Conservation (phyloP, 2,797 vertebrate species). For the Galaxias olidus region DNA sequence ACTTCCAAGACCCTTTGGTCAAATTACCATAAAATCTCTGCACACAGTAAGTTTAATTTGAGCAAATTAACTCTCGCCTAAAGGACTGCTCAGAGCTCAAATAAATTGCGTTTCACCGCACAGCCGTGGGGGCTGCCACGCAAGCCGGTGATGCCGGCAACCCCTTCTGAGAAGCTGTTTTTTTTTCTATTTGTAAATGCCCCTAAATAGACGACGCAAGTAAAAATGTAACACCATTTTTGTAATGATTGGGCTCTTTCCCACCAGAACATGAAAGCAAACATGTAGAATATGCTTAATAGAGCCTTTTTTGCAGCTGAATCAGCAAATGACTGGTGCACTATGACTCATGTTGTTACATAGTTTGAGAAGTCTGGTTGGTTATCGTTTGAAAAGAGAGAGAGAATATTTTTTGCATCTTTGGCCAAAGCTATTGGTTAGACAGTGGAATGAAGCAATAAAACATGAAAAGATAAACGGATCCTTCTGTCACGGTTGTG, state of each 20-base stretch:
- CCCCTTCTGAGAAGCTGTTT: slow-evolving; percentile 56
- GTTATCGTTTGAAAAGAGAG: slow-evolving; percentile 39
- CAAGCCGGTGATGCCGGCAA: slow-evolving; percentile 40
- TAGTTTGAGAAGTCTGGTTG: slow-evolving; percentile 31
- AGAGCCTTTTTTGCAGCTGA: slow-evolving; percentile 22
- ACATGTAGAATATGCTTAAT: slow-evolving; percentile 41
- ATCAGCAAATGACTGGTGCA: slow-evolving; percentile 43
- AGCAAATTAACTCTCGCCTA: slow-evolving; percentile 78
- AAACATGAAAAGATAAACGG: slow-evolving; percentile 18
- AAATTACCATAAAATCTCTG: slow-evolving; percentile 77
- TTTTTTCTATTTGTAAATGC: slow-evolving; percentile 66
- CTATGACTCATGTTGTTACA: slow-evolving; percentile 33
- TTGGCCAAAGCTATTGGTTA: slow-evolving; percentile 19
- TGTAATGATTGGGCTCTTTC: slow-evolving; percentile 60
- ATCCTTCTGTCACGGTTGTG: slow-evolving; percentile 46
- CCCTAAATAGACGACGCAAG: slow-evolving; percentile 60
- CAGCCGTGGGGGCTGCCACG: slow-evolving; percentile 49
- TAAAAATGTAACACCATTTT: slow-evolving; percentile 62
- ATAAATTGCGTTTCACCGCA: slow-evolving; percentile 60
- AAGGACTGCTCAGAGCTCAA: slow-evolving; percentile 71
- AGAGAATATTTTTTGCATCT: slow-evolving; percentile 11
- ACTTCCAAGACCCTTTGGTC: slow-evolving; percentile 65
- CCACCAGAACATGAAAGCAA: slow-evolving; percentile 58
- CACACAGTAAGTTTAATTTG: slow-evolving; percentile 77
- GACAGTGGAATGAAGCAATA: slow-evolving; percentile 20